A percentile compares a stretch with the other conserved stretches of the same genome.
Evolutionary conservation across 2,113 vertebrate genomes (phyloP).

Genomic region (Amazona guildingii): DNA sequence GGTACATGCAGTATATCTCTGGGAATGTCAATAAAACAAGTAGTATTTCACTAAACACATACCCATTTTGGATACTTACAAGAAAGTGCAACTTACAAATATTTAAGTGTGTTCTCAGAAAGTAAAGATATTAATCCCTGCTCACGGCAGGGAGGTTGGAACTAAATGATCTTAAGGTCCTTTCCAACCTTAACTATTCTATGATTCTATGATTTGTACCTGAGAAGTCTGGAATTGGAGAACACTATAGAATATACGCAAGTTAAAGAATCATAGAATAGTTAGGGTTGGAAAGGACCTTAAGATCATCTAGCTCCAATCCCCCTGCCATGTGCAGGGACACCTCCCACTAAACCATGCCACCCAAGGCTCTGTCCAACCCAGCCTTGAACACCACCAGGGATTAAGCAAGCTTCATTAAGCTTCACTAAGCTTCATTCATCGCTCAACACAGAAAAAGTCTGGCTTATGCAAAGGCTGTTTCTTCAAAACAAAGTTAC

Average conservation of each 20-base stretch:
- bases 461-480: background rate
- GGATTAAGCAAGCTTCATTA: too few relatives aligned
- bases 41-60: background rate
- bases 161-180: background rate
- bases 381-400: too few relatives aligned
- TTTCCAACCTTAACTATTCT: background rate
- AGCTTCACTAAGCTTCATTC: too few relatives aligned
- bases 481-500: background rate
- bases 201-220: too few relatives aligned
- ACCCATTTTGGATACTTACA: background rate
- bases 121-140: background rate
- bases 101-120: background rate
- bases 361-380: too few relatives aligned
- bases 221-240: background rate
- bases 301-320: too few relatives aligned
- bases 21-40: background rate
- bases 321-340: too few relatives aligned
- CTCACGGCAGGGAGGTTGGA: background rate
- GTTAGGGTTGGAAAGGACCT: too few relatives aligned
- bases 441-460: background rate
- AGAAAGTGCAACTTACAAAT: background rate
- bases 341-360: too few relatives aligned
- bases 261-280: background rate
- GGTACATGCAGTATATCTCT: background rate
- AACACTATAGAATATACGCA: background rate